phyloP scores from a whole-genome alignment of 2,113 vertebrate species.

The Psilopogon haemacephalus region DNA sequence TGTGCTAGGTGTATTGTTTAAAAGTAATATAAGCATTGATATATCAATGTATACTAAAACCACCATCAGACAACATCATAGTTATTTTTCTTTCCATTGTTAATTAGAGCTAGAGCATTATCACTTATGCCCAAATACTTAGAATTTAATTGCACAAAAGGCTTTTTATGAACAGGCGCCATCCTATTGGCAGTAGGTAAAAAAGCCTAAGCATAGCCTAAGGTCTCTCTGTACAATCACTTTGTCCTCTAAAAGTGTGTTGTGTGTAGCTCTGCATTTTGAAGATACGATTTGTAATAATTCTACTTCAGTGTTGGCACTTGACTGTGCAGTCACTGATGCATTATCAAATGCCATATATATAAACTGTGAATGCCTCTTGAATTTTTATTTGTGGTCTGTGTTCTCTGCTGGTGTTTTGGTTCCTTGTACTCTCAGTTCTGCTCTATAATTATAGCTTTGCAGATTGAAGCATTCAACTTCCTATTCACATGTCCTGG shows the following conservation, averaged over 20 bases:
- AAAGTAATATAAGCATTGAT: background rate
- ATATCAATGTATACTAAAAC: background rate
- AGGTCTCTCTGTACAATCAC: background rate
- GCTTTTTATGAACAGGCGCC: background rate
- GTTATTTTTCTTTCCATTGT: background rate
- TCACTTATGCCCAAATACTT: background rate
- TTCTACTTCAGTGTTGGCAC: conserved; percentile 22
- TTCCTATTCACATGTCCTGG: conserved; percentile 9
- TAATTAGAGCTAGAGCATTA: background rate
- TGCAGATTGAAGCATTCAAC: conserved; percentile 29
- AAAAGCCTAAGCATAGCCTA: background rate
- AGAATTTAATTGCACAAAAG: background rate
- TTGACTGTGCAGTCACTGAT: conserved; percentile 9
- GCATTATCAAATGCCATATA: conserved; percentile 21
- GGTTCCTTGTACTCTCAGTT: conserved; percentile 24
- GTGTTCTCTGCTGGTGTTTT: conserved; percentile 22
- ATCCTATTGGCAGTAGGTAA: background rate
- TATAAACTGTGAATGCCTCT: conserved; percentile 36
- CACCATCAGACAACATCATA: background rate
- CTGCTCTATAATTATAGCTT: conserved; percentile 47
- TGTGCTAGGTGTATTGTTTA: background rate
- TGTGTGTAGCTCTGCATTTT: background rate
- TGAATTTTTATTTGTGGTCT: conserved; percentile 51
- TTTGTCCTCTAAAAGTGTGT: background rate
- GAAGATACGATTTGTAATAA: background rate